Base-by-base conservation (phyloP, 2,888 invertebrate species). In the Xestia rhomboidea region DNA sequence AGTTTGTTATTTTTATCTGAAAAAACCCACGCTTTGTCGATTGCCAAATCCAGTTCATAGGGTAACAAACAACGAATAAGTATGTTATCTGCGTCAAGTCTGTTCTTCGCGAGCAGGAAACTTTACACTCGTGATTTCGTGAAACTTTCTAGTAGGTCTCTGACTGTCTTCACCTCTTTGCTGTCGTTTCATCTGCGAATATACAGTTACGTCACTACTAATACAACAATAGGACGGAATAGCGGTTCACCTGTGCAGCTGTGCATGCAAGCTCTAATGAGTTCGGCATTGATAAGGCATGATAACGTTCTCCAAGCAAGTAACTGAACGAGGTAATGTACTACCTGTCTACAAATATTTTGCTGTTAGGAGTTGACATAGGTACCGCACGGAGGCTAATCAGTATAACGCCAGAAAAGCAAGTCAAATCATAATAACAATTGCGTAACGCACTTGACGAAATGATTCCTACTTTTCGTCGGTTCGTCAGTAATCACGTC, bases 1-100 rank as follows among this genome's bases (percentile, higher is more conserved):
- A 57, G 34, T 49, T 67, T 76, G 41, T 68, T 74, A 69, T 77
- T 81, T 81, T 74, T 72, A 69, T 68, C 30, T 63, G 21, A 54
- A 76, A 74, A 73, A 76, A 62, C 68, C 81, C 51, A 83, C 72
- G 62, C 54, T 74, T 76, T 76, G 64, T 49, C 54, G 64, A 76
- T 84, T 71, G 30, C 67, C 60, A 80, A 79, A 83, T 80, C 54
- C 41, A 76, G 68, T 83, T 69, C 46, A 69, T 71, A 60, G 64
- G 66, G 38, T 68, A 64, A 60, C 34, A 79, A 60, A 71, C n/a
- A 78, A 66, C 57, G n/a, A 51, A 57, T 49, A 34, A 34, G 21
- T 57, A n/a, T 15, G 38, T 57, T 78, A 57, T 41, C 30, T 66
- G 57, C 68, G 77, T 77, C 68, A 68, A 77, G 44, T 51, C 41